Percentiles rank a stretch among this genome's conserved stretches.
Conservation (phyloP, 2,113 vertebrate species). For the Pagrus major region DNA sequence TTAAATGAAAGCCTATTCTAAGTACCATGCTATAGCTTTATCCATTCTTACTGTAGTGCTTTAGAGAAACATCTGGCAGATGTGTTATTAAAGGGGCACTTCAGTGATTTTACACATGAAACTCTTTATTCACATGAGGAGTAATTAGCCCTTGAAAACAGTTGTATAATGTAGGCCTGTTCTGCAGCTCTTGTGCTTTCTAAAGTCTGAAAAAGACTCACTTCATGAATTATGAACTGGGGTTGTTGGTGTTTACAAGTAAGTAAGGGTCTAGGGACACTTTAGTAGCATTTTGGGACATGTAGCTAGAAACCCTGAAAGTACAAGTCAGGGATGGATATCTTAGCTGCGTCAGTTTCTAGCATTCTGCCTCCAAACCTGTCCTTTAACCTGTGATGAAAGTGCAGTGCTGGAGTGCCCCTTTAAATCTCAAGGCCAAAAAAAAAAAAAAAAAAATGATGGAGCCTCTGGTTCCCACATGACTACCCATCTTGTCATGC, state of each 20-base stretch:
- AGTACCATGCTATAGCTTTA: neutral
- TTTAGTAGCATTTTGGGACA: neutral
- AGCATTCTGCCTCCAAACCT: neutral
- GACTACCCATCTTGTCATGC: conserved; percentile 23
- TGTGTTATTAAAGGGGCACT: neutral
- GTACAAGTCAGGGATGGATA: neutral
- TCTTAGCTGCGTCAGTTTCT: neutral
- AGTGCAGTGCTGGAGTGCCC: neutral
- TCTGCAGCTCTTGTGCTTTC: neutral
- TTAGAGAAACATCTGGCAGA: neutral
- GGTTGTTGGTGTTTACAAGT: neutral
- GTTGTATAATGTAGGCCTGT: neutral
- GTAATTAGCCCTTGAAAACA: neutral
- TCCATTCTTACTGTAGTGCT: neutral
- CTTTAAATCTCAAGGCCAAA: conserved; percentile 10
- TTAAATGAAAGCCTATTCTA: neutral
- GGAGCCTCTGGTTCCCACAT: conserved; percentile 28
- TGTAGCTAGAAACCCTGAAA: neutral
- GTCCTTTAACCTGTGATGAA: neutral
- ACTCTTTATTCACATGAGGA: neutral
- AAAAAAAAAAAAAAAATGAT: too few relatives aligned
- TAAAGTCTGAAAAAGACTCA: neutral
- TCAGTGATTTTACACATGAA: neutral
- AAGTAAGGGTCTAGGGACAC: neutral
- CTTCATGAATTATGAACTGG: neutral